Evolutionary conservation across 2,888 invertebrate species (phyloP).

Genomic region (Caenorhabditis sulstoni): DNA sequence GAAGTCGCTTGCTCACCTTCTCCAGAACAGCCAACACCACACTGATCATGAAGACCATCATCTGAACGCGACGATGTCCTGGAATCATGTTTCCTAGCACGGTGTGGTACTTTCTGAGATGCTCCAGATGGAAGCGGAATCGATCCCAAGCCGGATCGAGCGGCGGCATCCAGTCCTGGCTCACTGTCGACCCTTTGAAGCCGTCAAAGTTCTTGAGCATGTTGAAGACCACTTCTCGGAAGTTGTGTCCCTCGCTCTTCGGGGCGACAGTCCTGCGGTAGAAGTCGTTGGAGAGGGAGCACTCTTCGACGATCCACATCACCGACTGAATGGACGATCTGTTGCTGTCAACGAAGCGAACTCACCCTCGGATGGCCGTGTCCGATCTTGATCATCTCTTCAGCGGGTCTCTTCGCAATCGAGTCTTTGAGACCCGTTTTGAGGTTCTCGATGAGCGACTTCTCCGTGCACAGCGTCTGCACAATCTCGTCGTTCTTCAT

Average conservation of each 20-base stretch:
- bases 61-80: neutral
- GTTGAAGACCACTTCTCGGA: neutral
- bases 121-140: neutral
- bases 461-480: too few relatives aligned
- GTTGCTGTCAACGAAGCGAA: too few relatives aligned
- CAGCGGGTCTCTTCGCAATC: too few relatives aligned
- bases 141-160: neutral
- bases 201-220: neutral
- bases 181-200: neutral
- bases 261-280: neutral
- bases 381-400: too few relatives aligned
- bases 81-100: neutral
- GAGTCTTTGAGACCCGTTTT: too few relatives aligned
- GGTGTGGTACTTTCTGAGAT: neutral
- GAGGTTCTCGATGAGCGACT: too few relatives aligned
- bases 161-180: neutral
- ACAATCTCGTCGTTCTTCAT: too few relatives aligned
- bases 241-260: neutral
- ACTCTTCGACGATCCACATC: neutral
- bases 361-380: too few relatives aligned
- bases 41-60: neutral
- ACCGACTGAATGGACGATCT: too few relatives aligned
- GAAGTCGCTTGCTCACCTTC: neutral
- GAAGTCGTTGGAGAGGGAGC: neutral
- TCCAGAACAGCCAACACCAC: neutral